These are phyloP conservation scores for Hemiprocne comata DNA, from an alignment of 2,113 vertebrate species.

Conservation along the genomic window DNA sequence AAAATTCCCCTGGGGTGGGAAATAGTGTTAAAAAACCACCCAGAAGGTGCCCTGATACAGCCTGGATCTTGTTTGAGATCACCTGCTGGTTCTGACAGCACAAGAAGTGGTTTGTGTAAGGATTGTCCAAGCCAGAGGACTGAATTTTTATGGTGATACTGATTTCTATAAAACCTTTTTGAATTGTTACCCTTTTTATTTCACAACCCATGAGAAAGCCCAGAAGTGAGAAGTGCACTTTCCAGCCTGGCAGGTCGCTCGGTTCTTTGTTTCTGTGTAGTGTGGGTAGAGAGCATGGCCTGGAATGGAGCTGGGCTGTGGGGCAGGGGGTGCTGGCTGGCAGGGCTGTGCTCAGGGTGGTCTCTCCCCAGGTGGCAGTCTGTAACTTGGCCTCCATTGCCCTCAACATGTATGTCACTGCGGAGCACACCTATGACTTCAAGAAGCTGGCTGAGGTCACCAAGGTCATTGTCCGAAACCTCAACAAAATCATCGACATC, in stretches of 20 bases:
- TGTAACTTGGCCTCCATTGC: conserved; percentile 96
- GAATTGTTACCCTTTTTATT: not conserved
- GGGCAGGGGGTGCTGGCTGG: not conserved
- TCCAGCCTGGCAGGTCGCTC: too few relatives aligned
- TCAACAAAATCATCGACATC: conserved; percentile 98
- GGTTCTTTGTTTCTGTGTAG: fast-evolving
- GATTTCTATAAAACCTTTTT: fast-evolving
- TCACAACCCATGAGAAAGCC: fast-evolving
- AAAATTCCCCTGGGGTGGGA: not conserved
- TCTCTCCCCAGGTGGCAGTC: conserved; percentile 84
- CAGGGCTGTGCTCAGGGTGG: not conserved
- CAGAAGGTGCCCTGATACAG: not conserved
- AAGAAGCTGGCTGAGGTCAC: conserved; percentile 89
- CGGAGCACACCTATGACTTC: conserved; percentile 89
- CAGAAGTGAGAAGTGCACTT: fast-evolving
- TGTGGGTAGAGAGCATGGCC: not conserved
- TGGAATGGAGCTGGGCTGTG: not conserved
- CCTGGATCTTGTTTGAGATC: not conserved
- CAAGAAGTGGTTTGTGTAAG: not conserved
- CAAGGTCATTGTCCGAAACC: conserved; percentile 90
- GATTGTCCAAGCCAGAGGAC: not conserved
- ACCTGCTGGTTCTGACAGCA: not conserved
- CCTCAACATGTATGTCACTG: conserved; percentile 95
- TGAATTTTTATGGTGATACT: too few relatives aligned
- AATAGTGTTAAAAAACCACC: not conserved